phyloP scores from a whole-genome alignment of 2,888 invertebrate species.

The Neelides folsomi region DNA sequence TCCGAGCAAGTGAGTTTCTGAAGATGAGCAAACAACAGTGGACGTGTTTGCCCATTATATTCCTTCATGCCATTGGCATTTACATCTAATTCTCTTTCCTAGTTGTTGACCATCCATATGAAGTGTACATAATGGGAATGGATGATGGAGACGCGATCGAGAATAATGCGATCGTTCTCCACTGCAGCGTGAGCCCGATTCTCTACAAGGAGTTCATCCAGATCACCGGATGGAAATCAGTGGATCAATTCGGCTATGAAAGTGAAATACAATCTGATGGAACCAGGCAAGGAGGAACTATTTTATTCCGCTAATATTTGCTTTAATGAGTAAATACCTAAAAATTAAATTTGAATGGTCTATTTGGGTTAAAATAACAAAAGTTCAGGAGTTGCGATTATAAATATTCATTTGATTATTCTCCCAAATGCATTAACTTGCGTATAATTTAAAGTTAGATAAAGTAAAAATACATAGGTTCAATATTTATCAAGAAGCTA shows the following conservation, averaged over 20 bases:
- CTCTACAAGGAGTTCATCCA: conserved; percentile 18
- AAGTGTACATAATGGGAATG: conserved; percentile 14
- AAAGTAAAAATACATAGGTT: no score
- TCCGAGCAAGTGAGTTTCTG: conserved; percentile 20
- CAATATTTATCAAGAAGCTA: no score
- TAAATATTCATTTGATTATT: no score
- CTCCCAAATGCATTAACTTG: no score
- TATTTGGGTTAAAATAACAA: no score
- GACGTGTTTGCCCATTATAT: not conserved
- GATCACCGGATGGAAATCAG: conserved; percentile 23
- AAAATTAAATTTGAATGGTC: no score
- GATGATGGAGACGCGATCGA: conserved; percentile 16
- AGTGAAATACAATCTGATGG: conserved; percentile 20
- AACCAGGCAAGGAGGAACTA: conserved; percentile 9
- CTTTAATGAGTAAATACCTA: no score
- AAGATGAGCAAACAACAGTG: not conserved
- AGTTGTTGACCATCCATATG: conserved; percentile 26
- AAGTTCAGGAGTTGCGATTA: no score
- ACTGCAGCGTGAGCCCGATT: conserved; percentile 22
- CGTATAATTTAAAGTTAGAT: no score
- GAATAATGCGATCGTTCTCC: conserved; percentile 19
- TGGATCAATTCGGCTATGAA: conserved; percentile 30
- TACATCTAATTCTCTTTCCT: not conserved
- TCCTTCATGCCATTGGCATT: not conserved
- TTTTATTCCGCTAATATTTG: not conserved